Evolutionary conservation across 2,888 invertebrate species (phyloP).

Genomic region (Ophraella communa): DNA sequence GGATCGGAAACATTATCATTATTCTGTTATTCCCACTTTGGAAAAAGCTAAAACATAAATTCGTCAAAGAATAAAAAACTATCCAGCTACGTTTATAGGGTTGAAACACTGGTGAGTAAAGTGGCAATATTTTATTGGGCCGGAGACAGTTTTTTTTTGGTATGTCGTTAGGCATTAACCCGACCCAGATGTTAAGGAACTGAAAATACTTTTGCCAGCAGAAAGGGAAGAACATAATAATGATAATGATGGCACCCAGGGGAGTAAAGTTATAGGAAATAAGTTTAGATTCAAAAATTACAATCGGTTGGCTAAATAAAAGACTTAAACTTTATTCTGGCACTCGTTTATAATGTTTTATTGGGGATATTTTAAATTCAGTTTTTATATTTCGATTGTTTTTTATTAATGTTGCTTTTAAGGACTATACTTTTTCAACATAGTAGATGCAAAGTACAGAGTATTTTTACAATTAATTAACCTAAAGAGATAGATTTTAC

Average conservation of each 20-base stretch:
- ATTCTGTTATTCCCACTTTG: not conserved
- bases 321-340: too few relatives aligned
- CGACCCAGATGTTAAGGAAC: not conserved
- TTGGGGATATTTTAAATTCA: too few relatives aligned
- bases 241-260: not conserved
- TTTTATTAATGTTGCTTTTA: too few relatives aligned
- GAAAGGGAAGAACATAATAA: not conserved
- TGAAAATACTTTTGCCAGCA: not conserved
- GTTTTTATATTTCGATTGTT: too few relatives aligned
- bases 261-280: not conserved
- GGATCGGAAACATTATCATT: too few relatives aligned
- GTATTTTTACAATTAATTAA: too few relatives aligned
- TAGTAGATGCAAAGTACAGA: too few relatives aligned
- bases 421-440: too few relatives aligned
- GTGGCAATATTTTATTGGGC: not conserved
- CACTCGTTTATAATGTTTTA: not conserved
- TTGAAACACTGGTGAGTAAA: not conserved
- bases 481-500: too few relatives aligned
- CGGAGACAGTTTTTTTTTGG: not conserved
- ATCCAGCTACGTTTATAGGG: not conserved
- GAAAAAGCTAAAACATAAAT: not conserved
- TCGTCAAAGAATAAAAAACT: not conserved
- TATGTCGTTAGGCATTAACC: not conserved
- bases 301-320: too few relatives aligned
- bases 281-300: not conserved